Evolutionary conservation across 2,113 vertebrate species (phyloP).

Genomic region (Leptobrachium leishanense): DNA sequence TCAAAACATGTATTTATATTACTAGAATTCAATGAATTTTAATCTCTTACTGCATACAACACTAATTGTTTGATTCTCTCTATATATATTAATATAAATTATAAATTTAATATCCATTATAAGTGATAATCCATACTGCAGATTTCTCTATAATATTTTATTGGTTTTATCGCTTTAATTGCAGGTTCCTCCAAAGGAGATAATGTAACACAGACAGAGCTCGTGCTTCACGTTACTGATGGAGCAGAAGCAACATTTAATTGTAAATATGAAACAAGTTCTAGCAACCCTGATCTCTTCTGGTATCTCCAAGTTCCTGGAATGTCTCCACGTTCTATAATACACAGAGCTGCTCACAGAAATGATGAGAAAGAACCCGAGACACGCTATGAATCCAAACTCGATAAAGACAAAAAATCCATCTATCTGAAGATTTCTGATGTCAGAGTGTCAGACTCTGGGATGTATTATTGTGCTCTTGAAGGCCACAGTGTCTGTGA

Average conservation of each 20-base stretch:
- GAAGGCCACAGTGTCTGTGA: slow-evolving; percentile 22
- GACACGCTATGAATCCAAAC: not conserved
- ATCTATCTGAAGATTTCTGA: slow-evolving; percentile 20
- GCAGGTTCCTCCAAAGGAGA: not conserved
- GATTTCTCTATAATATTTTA: too few species aligned
- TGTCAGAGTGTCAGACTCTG: slow-evolving; percentile 19
- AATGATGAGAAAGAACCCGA: not conserved
- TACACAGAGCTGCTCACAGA: not conserved
- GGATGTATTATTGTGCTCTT: slow-evolving; percentile 46
- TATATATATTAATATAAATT: too few species aligned
- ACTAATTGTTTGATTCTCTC: too few species aligned
- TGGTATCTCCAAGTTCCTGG: not conserved
- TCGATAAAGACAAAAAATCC: not conserved
- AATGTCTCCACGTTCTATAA: not conserved
- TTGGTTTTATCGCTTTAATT: not conserved
- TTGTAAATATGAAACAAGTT: not conserved
- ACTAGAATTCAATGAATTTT: too few species aligned
- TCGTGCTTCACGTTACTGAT: not conserved
- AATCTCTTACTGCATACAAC: too few species aligned
- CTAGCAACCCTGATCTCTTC: not conserved
- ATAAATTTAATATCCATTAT: too few species aligned
- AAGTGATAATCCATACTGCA: too few species aligned
- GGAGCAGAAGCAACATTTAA: not conserved
- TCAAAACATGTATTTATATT: too few species aligned
- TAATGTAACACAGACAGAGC: not conserved